Base-by-base conservation (phyloP, 2,888 invertebrate species). In the Erebia palarica region DNA sequence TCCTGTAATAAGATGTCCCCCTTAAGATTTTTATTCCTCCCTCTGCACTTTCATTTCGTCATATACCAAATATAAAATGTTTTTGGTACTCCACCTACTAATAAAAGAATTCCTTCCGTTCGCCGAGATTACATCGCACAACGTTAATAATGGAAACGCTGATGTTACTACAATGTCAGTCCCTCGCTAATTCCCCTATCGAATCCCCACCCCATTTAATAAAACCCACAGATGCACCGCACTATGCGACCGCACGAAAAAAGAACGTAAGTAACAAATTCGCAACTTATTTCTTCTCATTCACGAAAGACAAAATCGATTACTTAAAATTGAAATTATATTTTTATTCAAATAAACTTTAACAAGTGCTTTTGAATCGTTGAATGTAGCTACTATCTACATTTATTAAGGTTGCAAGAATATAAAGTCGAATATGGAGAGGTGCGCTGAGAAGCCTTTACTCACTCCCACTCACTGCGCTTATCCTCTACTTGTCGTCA, bases 171-270 rank as follows among this genome's bases (percentile, higher is more conserved):
- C 67, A 66, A 51, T 63, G 44, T 73, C 42, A 70, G 65, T 64
- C 73, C 72, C 70, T 58, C 68, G 64, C 68, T 66, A 71, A 74
- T 73, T 68, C 68, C 70, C 74, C 72, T 68, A 68, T 42, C 65
- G 21, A 64, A 51, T 44, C 44, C 16, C 57, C 59, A 60, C 59
- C 71, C 72, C 60, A 57, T 72, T 69, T 74, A 75, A 72, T 75
- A 68, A 72, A 74, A 69, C 69, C 69, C 72, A 74, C 75, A 75
- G 75, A 75, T 75, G 75, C 75, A 74, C 69, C 68, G 68, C 60
- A 57, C 42, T 42, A 3, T 4, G 9, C 18, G 42, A 65, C 55
- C 42, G 65, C 18, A 18, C 16, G 5, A 55, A 42, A 36, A 5
- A 13, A 65, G 16, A 55, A 65, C 42, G 7, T 9, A 65, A 55